Base-by-base conservation (phyloP, 2,888 invertebrate genomes). In the Drosophila pegasa region DNA sequence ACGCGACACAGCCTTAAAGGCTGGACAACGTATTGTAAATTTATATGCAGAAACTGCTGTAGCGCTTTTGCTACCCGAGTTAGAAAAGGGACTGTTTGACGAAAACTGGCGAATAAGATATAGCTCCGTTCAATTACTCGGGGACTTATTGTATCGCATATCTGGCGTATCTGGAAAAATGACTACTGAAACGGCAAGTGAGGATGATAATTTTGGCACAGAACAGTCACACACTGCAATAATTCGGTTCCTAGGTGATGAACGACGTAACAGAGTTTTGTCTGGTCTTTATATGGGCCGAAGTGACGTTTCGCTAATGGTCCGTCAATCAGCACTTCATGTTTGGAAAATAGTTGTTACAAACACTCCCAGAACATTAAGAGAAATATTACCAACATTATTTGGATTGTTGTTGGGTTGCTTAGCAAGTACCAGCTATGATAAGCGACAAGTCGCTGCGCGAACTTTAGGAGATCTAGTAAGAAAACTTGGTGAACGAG, bases 331-430 rank as follows among this genome's bases (percentile, higher is more conserved):
- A 0, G 98, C 99, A 9, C 94, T 99, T 61, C 99, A 99, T 92
- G 99, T 99, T 0, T 99, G 99, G 99, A 99, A 99, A 94, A 97
- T 99, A 78, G 98, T 99, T 1, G 99, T 99, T 1, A 97, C 98
- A 1, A 99, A 99, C 92, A 99, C 99, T 0, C 99, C 99, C 0
- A 95, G 98, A 91, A 99, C 99, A 0, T 93, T 99, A 45, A 94
- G 98, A 69, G 99, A 99, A 94, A 99, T 99, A 88, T 93, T 99
- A 75, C 98, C 98, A 7, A 98, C 98, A 0, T 93, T 99, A 47
- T 99, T 99, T 93, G 95, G 96, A 14, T 93, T 99, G 54, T 93
- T 99, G 69, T 93, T 99, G 58, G 97, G 98, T 52, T 98, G 98
- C 92, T 94, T 99, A 77, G 99, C 99, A 2, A 98, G 98, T 90